Evolutionary conservation across 2,113 vertebrate species (phyloP), one percentile per base, ranked within the genome.

Genomic region (Pitta sordida): DNA sequence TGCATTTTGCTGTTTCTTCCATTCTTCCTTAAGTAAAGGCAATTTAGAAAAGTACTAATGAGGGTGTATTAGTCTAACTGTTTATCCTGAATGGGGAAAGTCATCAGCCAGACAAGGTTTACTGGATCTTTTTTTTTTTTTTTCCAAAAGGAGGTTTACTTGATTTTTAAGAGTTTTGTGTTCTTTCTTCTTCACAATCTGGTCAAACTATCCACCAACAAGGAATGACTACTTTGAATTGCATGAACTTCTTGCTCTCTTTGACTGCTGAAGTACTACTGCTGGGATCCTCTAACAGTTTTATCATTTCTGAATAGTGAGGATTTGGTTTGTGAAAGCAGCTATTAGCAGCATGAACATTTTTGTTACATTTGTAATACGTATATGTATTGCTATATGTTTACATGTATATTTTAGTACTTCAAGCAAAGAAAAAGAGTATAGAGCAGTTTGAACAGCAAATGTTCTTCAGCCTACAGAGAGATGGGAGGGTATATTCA

Each of bases 401-500:
- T 37, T 85, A 59, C 59, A 43, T 55, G 62, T 69, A 65, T 62
- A 79, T 71, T 86, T 86, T 71, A 51, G n/a, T 79, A 13, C 26
- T 85, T 84, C 24, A 84, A 55, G 22, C 46, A 81, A 88, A 17
- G 37, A 91, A 82, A 63, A 48, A 60, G 78, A 90, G 15, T 32
- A 18, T 37, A 65, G 32, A 75, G 91, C 53, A 91, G 32, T 74
- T 84, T 84, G 86, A 90, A 70, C 39, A 80, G 56, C 73, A 94
- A 92, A 84, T 71, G 39, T 58, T 94, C 71, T 82, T 88, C 91
- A 91, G 65, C 77, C 71, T 82, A 87, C 60, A 84, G 48, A 86
- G 49, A 79, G 51, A 67, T 53, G 20, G 34, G 32, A 91, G 41
- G 30, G 13, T 30, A 11, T 53, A 78, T 71, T 78, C 37, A 67